Base-by-base conservation (phyloP, 1,140 invertebrate genomes). In the Ostrea denselamellosa region DNA sequence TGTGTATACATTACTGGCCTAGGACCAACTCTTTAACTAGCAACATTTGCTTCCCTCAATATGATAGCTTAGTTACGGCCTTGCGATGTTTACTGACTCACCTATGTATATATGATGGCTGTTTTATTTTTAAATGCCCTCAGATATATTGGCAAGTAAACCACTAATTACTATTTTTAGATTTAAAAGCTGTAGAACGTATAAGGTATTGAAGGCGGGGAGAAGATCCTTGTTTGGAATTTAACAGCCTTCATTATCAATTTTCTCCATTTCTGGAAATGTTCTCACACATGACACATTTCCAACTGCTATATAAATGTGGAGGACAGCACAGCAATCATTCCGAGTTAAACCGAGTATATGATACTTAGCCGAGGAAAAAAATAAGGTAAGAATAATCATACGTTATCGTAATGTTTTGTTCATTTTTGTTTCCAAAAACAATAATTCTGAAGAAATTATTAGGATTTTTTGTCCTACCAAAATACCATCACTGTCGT, bases 111-210 rank as follows among this genome's bases (percentile, higher is more conserved):
- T 5, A 44, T 44, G 34, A 44, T 44, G 34, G 2, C 34, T 44
- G 5, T 44, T 44, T 44, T n/a, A n/a, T n/a, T n/a, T 44, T 44
- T 44, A 44, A 44, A 44, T 44, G 34, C 1, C 34, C 34, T 5
- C 2, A 44, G 1, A 44, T 44, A 5, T 44, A 44, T 44, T 44
- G 1, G 34, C 7, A 62, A 62, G 5, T 62, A 62, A n/a, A 62
- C 17, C n/a, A 77, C 68, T 34, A 77, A 77, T 77, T 10, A 9
- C 68, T 77, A 77, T 17, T 77, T 77, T 44, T 77, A 77, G 68
- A 77, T 77, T 77, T 77, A 77, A 77, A 77, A 4, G 3, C 9
- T 0, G 22, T 25, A 8, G 34, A 9, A 28, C 68, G 14, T 77
- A 77, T 34, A 77, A 77, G 68, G 68, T 34, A 77, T 28, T 19